Conservation (phyloP, 30 jellyfish, hydroid and myxozoan genomes). For the Cassiopea xamachana region DNA sequence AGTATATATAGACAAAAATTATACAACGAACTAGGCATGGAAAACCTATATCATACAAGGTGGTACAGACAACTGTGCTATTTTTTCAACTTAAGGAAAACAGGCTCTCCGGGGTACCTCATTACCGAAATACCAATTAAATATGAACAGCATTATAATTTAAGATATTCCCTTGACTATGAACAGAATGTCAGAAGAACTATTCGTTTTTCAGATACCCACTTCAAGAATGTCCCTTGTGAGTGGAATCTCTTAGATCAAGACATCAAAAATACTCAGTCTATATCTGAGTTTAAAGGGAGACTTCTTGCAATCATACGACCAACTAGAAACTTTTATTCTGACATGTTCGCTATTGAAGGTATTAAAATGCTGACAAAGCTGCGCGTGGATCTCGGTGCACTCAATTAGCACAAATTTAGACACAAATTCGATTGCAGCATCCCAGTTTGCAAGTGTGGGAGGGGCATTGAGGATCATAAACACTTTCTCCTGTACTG, state of each 20-base stretch:
- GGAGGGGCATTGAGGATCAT: no score
- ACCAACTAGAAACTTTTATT: no score
- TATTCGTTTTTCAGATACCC: constrained; percentile 34
- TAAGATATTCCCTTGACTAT: constrained; percentile 10
- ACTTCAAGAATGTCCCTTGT: constrained; percentile 5
- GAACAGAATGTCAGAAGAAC: neutral
- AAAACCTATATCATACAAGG: constrained; percentile 26
- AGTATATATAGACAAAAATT: constrained; percentile 37
- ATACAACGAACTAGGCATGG: constrained; percentile 51
- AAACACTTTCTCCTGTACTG: no score
- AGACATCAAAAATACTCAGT: no score
- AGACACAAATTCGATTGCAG: no score
- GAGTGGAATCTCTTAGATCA: constrained; percentile 42
- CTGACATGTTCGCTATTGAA: no score
- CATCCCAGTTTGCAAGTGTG: no score
- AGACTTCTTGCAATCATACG: no score
- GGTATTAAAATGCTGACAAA: no score
- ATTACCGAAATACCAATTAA: constrained; percentile 40
- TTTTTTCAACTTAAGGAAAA: constrained; percentile 6
- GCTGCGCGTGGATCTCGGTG: no score
- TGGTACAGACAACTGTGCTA: constrained; percentile 40
- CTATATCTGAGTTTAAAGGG: no score
- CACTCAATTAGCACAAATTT: no score
- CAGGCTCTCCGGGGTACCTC: constrained; percentile 24
- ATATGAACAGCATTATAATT: neutral